Conservation (phyloP, 1,140 invertebrate species). For the Heterodera carotae region DNA sequence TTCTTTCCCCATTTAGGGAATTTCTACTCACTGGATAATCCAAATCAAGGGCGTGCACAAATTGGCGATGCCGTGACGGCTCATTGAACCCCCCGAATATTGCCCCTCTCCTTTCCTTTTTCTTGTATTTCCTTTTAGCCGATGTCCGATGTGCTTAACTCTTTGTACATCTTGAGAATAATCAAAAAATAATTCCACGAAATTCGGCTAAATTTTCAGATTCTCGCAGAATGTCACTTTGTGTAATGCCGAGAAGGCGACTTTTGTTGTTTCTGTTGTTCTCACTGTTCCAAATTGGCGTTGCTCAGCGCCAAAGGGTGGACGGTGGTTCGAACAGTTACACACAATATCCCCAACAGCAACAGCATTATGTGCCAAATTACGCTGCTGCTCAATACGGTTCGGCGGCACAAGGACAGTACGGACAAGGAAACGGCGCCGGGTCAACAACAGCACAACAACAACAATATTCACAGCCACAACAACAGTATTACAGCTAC, state of each 20-base stretch:
- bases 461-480: slow-evolving; percentile 6
- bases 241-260: background rate
- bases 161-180: too few relatives aligned
- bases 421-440: too few relatives aligned
- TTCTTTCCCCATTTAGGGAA: background rate
- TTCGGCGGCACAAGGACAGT: background rate
- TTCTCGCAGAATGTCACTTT: background rate
- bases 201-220: background rate
- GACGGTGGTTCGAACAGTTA: slow-evolving; percentile 23
- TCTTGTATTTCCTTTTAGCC: background rate
- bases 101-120: background rate
- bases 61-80: background rate
- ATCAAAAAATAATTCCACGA: background rate
- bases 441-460: slow-evolving; percentile 9
- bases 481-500: slow-evolving; percentile 13
- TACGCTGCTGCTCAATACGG: background rate
- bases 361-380: slow-evolving; percentile 9
- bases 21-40: background rate
- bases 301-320: slow-evolving; percentile 12
- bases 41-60: background rate
- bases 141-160: background rate
- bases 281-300: background rate
- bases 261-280: background rate
- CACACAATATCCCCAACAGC: slow-evolving; percentile 18
- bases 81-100: background rate